A percentile compares a stretch with the other conserved stretches of the same genome.
Conservation (phyloP, 1,140 invertebrate species). For the Teleogryllus occipitalis region DNA sequence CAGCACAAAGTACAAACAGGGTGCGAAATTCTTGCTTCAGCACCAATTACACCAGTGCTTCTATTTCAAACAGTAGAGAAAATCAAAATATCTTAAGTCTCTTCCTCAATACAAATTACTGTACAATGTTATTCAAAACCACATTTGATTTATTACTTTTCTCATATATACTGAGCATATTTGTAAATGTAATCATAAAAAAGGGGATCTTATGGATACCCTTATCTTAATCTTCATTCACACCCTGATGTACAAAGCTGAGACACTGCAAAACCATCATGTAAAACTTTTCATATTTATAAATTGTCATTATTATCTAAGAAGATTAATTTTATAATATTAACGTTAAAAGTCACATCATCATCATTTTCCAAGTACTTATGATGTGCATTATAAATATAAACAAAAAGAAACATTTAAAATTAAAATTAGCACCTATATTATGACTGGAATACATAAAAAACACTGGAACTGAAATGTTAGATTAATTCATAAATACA, state of each 20-base stretch:
- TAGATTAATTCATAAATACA: neutral
- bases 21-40: neutral
- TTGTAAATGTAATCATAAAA: neutral
- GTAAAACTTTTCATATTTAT: neutral
- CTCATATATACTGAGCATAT: too few species aligned
- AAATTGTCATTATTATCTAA: neutral
- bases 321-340: neutral
- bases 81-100: neutral
- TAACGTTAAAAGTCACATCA: too few species aligned
- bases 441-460: neutral
- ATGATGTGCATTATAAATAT: neutral
- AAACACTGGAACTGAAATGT: neutral
- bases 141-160: too few species aligned
- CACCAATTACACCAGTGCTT: neutral
- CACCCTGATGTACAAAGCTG: constrained; percentile 3
- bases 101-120: constrained; percentile 1
- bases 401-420: neutral
- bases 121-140: neutral
- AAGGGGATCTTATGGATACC: neutral
- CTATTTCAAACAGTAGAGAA: constrained; percentile 2
- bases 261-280: constrained; percentile 4
- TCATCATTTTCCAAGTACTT: neutral
- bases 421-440: neutral
- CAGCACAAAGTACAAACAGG: constrained; percentile 7
- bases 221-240: neutral